Base-by-base conservation (phyloP, 2,888 invertebrate genomes). In the Orthonychiurus folsomi region DNA sequence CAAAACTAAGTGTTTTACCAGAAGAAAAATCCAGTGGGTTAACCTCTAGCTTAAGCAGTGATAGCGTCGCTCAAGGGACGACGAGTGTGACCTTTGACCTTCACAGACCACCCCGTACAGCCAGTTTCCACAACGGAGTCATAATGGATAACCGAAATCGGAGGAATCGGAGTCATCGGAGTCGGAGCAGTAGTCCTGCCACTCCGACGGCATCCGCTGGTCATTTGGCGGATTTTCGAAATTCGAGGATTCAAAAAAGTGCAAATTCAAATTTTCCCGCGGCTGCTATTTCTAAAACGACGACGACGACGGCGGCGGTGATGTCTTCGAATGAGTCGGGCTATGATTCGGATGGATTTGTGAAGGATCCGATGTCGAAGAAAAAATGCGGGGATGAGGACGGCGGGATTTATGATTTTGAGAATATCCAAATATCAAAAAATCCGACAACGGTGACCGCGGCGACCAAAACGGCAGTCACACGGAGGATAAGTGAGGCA, bases 301-400 rank as follows among this genome's bases (percentile, higher is more conserved):
- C 25, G 15, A 47, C 23, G 25, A n/a, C 2, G 1, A 3, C n/a
- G 9, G 50, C 18, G 9, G 28, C 37, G 18, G 3, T 9, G 3
- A 84, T 88, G 58, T 87, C 88, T 77, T 88, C 88, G 55, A 88
- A 88, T 76, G 88, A 89, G 78, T 88, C 88, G 57, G 88, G 88
- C 52, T 89, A 89, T 76, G 88, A 88, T 75, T 88, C 88, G 76
- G 88, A 88, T 75, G 85, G 87, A n/a, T n/a, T n/a, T 59, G 82
- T 75, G 0, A 74, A 76, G 56, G 74, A 74, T 58, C 67, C 70
- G 5, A n/a, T n/a, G n/a, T n/a, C n/a, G n/a, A n/a, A n/a, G n/a
- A n/a, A n/a, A n/a, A n/a, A n/a, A n/a, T n/a, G n/a, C n/a, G 37
- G 37, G 15, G 73, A 73, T n/a, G 73, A 70, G 20, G n/a, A n/a